Percentiles rank a stretch among this genome's conserved stretches.
Evolutionary conservation across 2,113 vertebrate genomes (phyloP).

Genomic region (Strigops habroptila): DNA sequence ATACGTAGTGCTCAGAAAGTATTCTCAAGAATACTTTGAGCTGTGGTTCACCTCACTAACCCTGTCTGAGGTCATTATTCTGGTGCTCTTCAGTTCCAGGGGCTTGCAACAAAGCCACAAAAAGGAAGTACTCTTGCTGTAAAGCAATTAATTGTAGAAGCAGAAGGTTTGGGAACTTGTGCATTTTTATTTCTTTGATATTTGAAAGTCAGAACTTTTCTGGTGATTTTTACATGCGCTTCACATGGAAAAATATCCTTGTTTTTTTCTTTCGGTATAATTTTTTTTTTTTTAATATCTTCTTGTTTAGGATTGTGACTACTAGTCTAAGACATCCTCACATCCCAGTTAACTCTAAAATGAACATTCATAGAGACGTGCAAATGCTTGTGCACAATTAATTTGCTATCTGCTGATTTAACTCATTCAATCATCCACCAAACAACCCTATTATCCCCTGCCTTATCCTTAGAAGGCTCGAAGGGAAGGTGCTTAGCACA

Average conservation of each 20-base stretch:
- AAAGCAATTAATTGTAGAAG: constrained; percentile 54
- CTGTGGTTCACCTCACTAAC: constrained; percentile 55
- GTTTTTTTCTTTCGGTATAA: background rate
- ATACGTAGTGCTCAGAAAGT: constrained; percentile 24
- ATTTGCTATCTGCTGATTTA: background rate
- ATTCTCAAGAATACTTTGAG: constrained; percentile 35
- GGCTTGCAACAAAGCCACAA: constrained; percentile 48
- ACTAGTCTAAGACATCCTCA: background rate
- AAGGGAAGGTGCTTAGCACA: background rate
- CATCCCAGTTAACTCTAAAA: background rate
- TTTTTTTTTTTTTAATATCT: background rate
- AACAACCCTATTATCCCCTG: background rate
- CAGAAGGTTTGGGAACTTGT: constrained; percentile 17
- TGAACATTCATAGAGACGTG: background rate
- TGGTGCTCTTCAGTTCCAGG: constrained; percentile 48
- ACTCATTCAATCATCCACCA: background rate
- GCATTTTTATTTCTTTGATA: constrained; percentile 29
- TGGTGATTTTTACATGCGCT: background rate
- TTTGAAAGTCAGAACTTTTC: constrained; percentile 34
- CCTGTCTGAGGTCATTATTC: constrained; percentile 50
- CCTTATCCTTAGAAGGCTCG: background rate
- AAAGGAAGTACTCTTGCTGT: constrained; percentile 46
- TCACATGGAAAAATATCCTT: background rate
- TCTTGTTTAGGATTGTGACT: background rate
- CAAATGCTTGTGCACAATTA: background rate